Base-by-base conservation (phyloP, 1,140 invertebrate genomes). In the Philotrypesis tridentata region DNA sequence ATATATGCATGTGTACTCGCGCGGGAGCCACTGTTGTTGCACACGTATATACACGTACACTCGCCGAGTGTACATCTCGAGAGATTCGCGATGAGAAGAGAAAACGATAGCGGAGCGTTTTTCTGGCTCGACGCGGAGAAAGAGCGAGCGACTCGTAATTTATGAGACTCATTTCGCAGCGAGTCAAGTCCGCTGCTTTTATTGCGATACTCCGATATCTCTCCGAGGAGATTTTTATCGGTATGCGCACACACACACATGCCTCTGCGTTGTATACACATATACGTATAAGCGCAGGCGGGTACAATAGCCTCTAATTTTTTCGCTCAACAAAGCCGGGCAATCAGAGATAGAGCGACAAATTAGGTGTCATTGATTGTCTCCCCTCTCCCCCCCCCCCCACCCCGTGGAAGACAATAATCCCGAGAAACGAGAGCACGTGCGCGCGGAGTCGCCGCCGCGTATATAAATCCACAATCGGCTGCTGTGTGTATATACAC, bases 401-500 rank as follows among this genome's bases (percentile, higher is more conserved):
- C n/a, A n/a, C n/a, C n/a, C n/a, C n/a, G n/a, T n/a, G n/a, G 11
- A 25, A 29, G 63, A 27, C 63, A 65, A 65, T 65, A 65, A 65
- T 65, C 63, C 25, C n/a, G n/a, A 65, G 63, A 29, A 29, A 25
- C 23, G 25, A 25, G 63, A 29, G 23, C 25, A 74, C 14, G 27
- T 61, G 11, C 27, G 23, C 14, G 48, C 8, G n/a, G n/a, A n/a
- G n/a, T n/a, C n/a, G n/a, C n/a, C n/a, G n/a, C n/a, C n/a, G n/a
- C n/a, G n/a, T n/a, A n/a, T n/a, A n/a, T 33, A 31, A 40, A 76
- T 76, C 25, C 60, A 27, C n/a, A 65, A n/a, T 70, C 67, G 67
- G 29, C 27, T 14, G 60, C 7, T 17, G n/a, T 33, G 27, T 17
- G 2, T 9, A 61, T 12, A 48, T 31, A 25, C 14, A n/a, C n/a